Base-by-base conservation (phyloP, 2,888 invertebrate genomes). In the Hypolimnas misippus region DNA sequence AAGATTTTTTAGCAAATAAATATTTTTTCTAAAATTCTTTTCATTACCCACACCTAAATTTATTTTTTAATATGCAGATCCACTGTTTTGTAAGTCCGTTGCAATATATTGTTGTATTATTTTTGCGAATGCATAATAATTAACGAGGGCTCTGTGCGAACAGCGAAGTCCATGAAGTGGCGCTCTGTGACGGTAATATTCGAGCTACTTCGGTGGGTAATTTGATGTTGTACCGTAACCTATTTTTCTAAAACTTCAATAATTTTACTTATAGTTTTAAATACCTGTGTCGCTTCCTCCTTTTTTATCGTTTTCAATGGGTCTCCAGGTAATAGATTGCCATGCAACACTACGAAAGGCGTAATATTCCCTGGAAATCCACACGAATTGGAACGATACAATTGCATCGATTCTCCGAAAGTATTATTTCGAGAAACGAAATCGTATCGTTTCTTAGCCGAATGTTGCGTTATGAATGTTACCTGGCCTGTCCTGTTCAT, bases 1-100 rank as follows among this genome's bases (percentile, higher is more conserved):
- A 49, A 29, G 19, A 56, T 51, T 49, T 42, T 55, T 60, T 46
- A 46, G 52, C 38, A 21, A 65, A 62, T 65, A 65, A 62, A 65
- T 55, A 12, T 58, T 65, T 65, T 59, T 40, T 35, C 8, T 40
- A 8, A 19, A 25, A 17, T 51, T 57, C 52, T 59, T 50, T 40
- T 65, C 17, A 65, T 65, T 65, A 42, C 55, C 59, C 54, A 46
- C 29, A 21, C 38, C 31, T 25, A 17, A 44, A 57, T 40, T 53
- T 46, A 52, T 53, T 49, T 53, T 53, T n/a, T n/a, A n/a, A 46
- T 35, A 35, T 12, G 51, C 25, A 62, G 17, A 33, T 19, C 8
- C 14, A 31, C 19, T 4, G 16, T 14, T 42, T 54, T 31, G 35
- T 53, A 46, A 46, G 33, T 57, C 8, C 33, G 17, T 46, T 14